Base-by-base conservation (phyloP, 2,888 invertebrate genomes). In the Iselma pallidipennis region DNA sequence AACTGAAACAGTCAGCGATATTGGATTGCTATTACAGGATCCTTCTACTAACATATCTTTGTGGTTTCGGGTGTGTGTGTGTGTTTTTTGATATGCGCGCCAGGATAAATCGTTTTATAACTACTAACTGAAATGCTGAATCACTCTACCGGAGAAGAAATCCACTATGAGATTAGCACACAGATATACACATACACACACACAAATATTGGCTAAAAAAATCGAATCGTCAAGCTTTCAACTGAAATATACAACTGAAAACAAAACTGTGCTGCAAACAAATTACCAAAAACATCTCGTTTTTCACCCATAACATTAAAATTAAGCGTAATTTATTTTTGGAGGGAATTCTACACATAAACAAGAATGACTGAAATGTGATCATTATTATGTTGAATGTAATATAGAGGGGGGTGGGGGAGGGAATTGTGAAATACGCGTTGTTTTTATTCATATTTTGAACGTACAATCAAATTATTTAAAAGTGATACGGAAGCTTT, bases 71-170 rank as follows among this genome's bases (percentile, higher is more conserved):
- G 2, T 37, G 37, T 37, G 37, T 26, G 6, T 52, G 55, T 53
- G 45, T 16, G 54, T 63, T 60, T 62, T 66, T 65, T 63, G 63
- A 65, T 51, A 59, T 65, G 60, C 59, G 49, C 14, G 9, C 51
- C 50, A 61, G 63, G 63, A 62, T 63, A 67, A 67, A 67, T 67
- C 67, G 67, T 63, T 67, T 67, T 67, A 65, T 67, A 67, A 67
- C 67, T 67, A 65, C 67, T 60, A 52, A 37, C 37, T 50, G 55
- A 60, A 65, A 63, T 50, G 67, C 67, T 63, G 67, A 67, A 50
- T 67, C 65, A 56, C 29, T 55, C 55, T 59, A 33, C 14, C 26
- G 25, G 29, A 49, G 29, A 21, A 19, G 55, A 55, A 50, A 29
- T 52, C 25, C 25, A 26, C 58, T 33, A 21, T 45, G 55, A 49